Percentiles rank a stretch among this genome's conserved stretches.
Conservation (phyloP, 2,888 invertebrate genomes). For the Cotesia congregata region DNA sequence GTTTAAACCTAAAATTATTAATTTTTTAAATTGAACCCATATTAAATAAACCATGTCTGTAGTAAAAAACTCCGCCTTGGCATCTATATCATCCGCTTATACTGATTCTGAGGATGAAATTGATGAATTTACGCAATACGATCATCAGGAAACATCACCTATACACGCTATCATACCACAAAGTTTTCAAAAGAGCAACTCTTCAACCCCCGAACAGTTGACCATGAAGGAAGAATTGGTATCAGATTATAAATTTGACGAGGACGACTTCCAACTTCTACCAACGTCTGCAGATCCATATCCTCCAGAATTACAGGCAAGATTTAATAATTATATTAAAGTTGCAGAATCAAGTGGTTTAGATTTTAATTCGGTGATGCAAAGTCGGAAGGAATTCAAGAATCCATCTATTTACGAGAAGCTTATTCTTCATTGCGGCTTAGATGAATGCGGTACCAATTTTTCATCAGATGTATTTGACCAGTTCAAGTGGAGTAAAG, state of each 20-base stretch:
- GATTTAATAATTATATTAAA: background rate
- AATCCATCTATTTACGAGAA: background rate
- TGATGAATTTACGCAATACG: background rate
- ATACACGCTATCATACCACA: background rate
- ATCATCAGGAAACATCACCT: background rate
- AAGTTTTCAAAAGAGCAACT: background rate
- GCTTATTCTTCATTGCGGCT: background rate
- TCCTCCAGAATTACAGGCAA: background rate
- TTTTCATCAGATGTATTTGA: background rate
- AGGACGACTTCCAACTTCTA: background rate
- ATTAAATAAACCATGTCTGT: background rate
- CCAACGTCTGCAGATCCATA: background rate
- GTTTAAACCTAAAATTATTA: no score
- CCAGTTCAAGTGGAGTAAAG: background rate
- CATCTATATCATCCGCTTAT: background rate
- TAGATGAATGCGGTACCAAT: background rate
- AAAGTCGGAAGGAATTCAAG: background rate
- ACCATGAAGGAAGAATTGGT: background rate
- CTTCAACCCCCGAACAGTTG: background rate
- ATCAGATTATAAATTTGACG: background rate
- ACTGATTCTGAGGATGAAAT: background rate
- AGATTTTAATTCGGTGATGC: background rate
- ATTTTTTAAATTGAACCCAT: no score
- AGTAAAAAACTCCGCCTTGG: slow-evolving; percentile 6
- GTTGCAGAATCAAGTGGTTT: background rate